These are phyloP conservation scores for Tanypteryx hageni DNA, from an alignment of 2,888 invertebrate genomes.

Conservation along the genomic window DNA sequence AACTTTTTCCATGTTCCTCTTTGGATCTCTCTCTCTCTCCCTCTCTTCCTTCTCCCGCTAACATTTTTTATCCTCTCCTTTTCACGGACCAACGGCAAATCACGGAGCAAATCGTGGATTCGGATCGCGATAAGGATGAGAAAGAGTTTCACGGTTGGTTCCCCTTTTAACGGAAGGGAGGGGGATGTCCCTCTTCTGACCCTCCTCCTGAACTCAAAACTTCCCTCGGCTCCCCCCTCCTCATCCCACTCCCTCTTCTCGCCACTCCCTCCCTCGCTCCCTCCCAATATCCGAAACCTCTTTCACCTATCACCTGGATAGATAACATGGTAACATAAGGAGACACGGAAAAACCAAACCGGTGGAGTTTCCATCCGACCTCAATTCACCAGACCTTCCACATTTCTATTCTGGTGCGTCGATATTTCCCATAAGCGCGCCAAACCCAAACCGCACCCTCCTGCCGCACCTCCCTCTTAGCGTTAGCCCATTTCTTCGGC, in stretches of 20 bases:
- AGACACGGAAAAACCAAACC: neutral
- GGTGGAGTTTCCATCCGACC: neutral
- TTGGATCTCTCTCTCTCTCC: neutral
- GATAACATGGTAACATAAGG: neutral
- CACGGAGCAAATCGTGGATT: slow-evolving; percentile 42
- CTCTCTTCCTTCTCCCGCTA: neutral
- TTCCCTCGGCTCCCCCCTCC: neutral
- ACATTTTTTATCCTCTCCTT: neutral
- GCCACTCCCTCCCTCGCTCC: neutral
- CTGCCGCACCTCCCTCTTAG: too few species aligned
- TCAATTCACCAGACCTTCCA: neutral
- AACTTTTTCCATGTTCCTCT: too few species aligned
- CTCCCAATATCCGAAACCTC: neutral
- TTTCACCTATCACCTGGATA: neutral
- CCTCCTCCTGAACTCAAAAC: too few species aligned
- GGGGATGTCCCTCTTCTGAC: neutral
- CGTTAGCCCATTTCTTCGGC: too few species aligned
- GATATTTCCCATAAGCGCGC: neutral
- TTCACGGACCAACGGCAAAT: slow-evolving; percentile 46
- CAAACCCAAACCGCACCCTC: too few species aligned
- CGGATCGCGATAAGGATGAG: slow-evolving; percentile 41
- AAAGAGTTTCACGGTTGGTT: slow-evolving; percentile 43
- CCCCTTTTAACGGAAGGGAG: neutral
- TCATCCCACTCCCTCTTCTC: neutral
- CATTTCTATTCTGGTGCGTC: neutral